Percentiles rank a stretch among this genome's conserved stretches.
These are phyloP conservation scores for Aptenodytes patagonicus DNA, from an alignment of 2,113 vertebrate species.

Conservation along the genomic window DNA sequence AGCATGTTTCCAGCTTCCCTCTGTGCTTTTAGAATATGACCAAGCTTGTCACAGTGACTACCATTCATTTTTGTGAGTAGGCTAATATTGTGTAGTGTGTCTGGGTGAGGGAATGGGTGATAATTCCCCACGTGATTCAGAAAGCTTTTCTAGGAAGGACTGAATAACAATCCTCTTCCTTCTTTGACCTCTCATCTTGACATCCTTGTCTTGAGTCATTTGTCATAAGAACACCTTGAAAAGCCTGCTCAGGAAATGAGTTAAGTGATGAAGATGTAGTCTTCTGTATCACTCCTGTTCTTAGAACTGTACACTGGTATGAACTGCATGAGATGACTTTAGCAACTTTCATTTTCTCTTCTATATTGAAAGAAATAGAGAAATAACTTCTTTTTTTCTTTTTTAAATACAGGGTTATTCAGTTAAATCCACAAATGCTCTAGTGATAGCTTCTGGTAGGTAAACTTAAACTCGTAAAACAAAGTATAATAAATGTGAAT, in stretches of 20 bases:
- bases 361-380: background rate
- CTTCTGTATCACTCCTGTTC: background rate
- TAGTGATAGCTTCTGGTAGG: constrained; percentile 58
- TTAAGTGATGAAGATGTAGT: background rate
- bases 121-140: background rate
- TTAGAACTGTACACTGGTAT: background rate
- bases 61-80: background rate
- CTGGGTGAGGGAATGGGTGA: background rate
- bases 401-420: constrained; percentile 55
- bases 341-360: background rate
- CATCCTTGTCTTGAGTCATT: background rate
- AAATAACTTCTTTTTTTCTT: background rate
- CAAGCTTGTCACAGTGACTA: background rate
- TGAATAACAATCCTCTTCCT: background rate
- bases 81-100: background rate
- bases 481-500: background rate
- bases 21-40: background rate
- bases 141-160: background rate
- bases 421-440: constrained; percentile 8
- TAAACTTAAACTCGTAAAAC: background rate
- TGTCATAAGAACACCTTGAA: background rate
- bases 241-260: background rate
- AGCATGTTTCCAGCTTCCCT: background rate
- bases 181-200: background rate
- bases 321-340: background rate